Evolutionary conservation across 2,113 vertebrate genomes (phyloP).

Genomic region (Dolichallabes microphthalmus): DNA sequence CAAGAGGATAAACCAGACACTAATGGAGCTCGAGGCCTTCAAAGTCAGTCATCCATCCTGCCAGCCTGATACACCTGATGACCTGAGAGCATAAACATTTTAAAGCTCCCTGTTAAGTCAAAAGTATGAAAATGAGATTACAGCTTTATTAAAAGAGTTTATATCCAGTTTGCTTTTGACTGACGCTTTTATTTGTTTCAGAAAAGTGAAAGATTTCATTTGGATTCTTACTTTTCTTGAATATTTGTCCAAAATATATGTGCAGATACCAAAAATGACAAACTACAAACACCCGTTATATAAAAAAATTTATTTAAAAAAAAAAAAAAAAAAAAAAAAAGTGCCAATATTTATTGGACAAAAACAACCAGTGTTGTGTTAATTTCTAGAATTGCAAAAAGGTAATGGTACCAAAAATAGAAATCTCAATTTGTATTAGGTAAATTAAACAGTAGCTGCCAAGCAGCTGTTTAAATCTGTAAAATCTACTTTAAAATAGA

Average conservation of each 20-base stretch:
- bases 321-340: conserved; percentile 19
- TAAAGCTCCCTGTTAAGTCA: background rate
- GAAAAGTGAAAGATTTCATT: conserved; percentile 1
- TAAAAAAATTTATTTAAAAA: background rate
- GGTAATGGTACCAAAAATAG: background rate
- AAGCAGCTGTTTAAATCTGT: conserved; percentile 52
- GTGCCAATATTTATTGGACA: conserved; percentile 52
- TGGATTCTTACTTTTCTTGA: background rate
- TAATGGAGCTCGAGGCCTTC: conserved; percentile 85
- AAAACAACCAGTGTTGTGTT: conserved; percentile 24
- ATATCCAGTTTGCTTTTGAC: background rate
- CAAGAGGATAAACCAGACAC: conserved; percentile 79
- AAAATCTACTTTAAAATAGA: conserved; percentile 21
- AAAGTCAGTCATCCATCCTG: conserved; percentile 80
- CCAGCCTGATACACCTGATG: conserved; percentile 89
- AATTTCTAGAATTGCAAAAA: conserved; percentile 12
- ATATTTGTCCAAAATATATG: conserved; percentile 3
- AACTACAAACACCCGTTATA: conserved; percentile 7
- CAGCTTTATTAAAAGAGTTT: background rate
- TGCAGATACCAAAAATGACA: background rate
- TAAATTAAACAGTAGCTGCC: conserved; percentile 45
- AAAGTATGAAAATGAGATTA: background rate
- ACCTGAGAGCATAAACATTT: conserved; percentile 70
- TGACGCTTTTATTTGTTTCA: conserved; percentile 58
- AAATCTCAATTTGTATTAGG: background rate